Evolutionary conservation across 2,113 vertebrate genomes (phyloP).

Genomic region (Ctenomys sociabilis): DNA sequence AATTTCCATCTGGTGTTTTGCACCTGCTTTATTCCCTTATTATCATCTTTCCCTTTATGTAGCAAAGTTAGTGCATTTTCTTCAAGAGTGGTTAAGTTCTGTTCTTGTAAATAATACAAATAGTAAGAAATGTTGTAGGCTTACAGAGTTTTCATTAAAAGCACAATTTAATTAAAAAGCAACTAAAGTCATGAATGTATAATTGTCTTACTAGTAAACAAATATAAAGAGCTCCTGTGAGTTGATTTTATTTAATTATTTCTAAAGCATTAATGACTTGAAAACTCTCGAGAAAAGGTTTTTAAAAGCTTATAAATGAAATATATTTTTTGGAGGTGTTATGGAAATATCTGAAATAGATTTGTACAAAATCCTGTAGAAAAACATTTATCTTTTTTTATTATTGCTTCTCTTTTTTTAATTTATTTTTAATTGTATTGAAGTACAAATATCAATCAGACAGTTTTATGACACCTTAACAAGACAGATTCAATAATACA

Average conservation of each 20-base stretch:
- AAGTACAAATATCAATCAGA: no score
- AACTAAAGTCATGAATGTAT: background rate
- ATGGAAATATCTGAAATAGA: background rate
- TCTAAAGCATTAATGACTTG: background rate
- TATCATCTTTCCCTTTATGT: background rate
- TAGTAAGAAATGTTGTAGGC: constrained; percentile 25
- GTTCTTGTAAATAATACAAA: constrained; percentile 31
- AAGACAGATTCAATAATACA: no score
- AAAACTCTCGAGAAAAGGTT: background rate
- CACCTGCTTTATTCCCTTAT: constrained; percentile 59
- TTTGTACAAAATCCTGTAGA: background rate
- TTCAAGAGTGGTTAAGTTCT: background rate
- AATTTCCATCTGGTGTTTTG: constrained; percentile 64
- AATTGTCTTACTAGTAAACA: constrained; percentile 8
- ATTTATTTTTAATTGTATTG: no score
- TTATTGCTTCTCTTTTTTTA: no score
- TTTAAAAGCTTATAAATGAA: background rate
- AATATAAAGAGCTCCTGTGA: background rate
- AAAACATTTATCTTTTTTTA: background rate
- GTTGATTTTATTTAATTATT: constrained; percentile 31
- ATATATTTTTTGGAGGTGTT: background rate
- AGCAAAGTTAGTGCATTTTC: background rate
- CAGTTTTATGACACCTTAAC: no score
- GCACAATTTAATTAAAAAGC: constrained; percentile 50
- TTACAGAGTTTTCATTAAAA: constrained; percentile 52